A percentile compares a stretch with the other conserved stretches of the same genome.
These are phyloP conservation scores for Acrocephalus kingi DNA, from an alignment of 2,113 vertebrate species.

Conservation along the genomic window DNA sequence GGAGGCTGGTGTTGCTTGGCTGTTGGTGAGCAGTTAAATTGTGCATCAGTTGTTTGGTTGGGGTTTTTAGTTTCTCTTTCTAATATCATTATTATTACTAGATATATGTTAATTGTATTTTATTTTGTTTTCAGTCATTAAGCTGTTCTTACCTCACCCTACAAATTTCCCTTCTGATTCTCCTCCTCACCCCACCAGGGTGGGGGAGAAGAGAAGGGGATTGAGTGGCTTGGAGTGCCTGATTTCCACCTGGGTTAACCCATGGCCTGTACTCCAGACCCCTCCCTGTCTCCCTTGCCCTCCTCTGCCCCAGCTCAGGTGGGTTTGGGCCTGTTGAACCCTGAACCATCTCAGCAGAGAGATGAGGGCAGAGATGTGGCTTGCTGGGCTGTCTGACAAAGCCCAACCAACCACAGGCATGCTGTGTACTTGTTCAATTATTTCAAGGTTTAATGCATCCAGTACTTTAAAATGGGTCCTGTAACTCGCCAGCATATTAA, in stretches of 20 bases:
- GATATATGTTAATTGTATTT: background rate
- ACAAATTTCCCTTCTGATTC: background rate
- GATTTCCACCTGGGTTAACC: background rate
- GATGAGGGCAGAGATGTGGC: background rate
- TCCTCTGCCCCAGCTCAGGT: background rate
- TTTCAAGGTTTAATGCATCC: background rate
- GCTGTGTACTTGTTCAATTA: background rate
- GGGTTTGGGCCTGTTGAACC: background rate
- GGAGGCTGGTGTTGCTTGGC: background rate
- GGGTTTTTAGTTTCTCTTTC: background rate
- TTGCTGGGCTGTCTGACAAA: background rate
- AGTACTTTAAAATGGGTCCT: background rate
- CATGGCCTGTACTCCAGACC: background rate
- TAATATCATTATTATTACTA: background rate
- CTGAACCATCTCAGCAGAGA: background rate
- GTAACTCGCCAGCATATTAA: background rate
- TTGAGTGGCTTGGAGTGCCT: background rate
- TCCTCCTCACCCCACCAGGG: background rate
- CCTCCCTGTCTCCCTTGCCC: background rate
- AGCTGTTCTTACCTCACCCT: background rate
- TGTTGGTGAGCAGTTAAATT: background rate
- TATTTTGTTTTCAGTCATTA: background rate
- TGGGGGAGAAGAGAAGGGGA: no score
- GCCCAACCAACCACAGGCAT: accelerated
- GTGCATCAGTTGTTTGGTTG: background rate